Evolutionary conservation across 2,797 vertebrate genomes (phyloP), one percentile per base, ranked within the genome.

Genomic region (Helostoma temminkii): DNA sequence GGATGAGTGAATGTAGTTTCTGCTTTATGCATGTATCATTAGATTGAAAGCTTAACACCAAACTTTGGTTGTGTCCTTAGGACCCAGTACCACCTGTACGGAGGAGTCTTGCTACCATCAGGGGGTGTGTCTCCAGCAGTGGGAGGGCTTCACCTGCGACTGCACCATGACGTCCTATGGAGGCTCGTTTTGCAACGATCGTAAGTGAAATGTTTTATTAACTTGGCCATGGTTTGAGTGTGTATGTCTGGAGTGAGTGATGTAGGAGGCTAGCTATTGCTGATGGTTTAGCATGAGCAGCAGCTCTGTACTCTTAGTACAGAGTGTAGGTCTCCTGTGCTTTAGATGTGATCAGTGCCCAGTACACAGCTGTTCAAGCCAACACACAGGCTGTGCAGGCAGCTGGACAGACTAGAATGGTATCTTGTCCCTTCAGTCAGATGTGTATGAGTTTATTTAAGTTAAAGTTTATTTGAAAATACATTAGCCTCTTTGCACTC

Each of bases 31-130:
- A 19, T 19, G 5, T 22, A 32, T 26, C n/a, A 11, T 57, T 36
- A 32, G 28, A 43, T 14, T 30, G 1, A 19, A 16, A 11, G 26
- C 24, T 2, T 3, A 53, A 42, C 41, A n/a, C 18, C 10, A 19
- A 19, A 19, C 3, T 70, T 47, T 61, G 47, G 2, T 45, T 46
- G 1, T 16, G 1, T 12, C 26, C 12, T 37, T 47, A 98, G 96
- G 96, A 92, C 96, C 96, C 77, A 97, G 96, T 89, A 97, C 95
- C 92, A 97, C 96, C 90, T 98, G 96, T 93, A 95, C 95, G 83
- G 96, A 97, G 92, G 96, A 97, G 72, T 97, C 96, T 37, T 98
- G 96, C 89, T 96, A 95, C 88, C 96, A 97, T 92, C 96, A 96
- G 94, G 96, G 96, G 65, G 96, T 97, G 85, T 98, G 96, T 94